These are phyloP conservation scores for Trematomus bernacchii DNA, from an alignment of 2,797 vertebrate species.

Conservation along the genomic window DNA sequence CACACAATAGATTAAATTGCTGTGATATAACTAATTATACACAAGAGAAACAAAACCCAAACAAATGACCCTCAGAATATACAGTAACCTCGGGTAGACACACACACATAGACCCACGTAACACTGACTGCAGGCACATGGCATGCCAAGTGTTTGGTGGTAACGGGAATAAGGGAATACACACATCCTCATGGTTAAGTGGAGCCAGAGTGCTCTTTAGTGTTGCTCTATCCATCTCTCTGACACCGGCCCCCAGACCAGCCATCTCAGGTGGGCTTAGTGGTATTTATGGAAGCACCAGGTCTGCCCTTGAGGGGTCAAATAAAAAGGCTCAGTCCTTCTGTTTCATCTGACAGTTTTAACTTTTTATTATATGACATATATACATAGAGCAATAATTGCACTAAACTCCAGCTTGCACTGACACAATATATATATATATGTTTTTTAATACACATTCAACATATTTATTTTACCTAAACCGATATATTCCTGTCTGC, in stretches of 20 bases:
- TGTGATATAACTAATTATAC: too few species aligned
- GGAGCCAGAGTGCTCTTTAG: slow-evolving; percentile 75
- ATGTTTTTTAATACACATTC: too few species aligned
- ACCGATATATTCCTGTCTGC: too few species aligned
- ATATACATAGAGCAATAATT: too few species aligned
- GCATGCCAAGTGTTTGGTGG: slow-evolving; percentile 34
- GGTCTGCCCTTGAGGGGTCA: slow-evolving; percentile 59
- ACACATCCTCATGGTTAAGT: slow-evolving; percentile 68
- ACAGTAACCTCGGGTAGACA: slow-evolving; percentile 4
- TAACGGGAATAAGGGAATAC: slow-evolving; percentile 63
- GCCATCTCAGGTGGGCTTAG: slow-evolving; percentile 73
- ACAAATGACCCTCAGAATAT: background rate
- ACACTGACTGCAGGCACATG: slow-evolving; percentile 23
- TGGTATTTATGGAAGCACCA: slow-evolving; percentile 76
- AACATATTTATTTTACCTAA: too few species aligned
- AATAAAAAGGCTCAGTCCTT: slow-evolving; percentile 26
- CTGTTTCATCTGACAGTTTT: slow-evolving; percentile 27
- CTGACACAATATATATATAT: too few species aligned
- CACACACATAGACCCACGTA: background rate
- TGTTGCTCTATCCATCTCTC: slow-evolving; percentile 76
- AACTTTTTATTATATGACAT: slow-evolving; percentile 5
- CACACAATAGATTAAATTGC: too few species aligned
- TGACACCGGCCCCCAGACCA: slow-evolving; percentile 68
- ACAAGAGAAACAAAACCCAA: too few species aligned
- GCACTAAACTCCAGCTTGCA: too few species aligned